Evolutionary conservation across 2,113 vertebrate genomes (phyloP).

Genomic region (Loxodonta africana): DNA sequence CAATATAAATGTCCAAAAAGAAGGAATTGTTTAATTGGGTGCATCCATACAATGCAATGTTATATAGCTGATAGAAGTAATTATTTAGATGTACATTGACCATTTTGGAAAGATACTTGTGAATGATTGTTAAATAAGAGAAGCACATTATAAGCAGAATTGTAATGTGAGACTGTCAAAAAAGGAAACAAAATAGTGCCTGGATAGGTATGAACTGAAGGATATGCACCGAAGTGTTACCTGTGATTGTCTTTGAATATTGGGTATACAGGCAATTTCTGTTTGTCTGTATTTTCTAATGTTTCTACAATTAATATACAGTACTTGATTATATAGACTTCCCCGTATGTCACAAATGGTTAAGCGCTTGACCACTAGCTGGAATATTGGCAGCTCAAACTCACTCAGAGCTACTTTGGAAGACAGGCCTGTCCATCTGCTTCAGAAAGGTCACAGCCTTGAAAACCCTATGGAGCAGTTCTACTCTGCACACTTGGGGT

Average conservation of each 20-base stretch:
- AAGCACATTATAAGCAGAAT: background rate
- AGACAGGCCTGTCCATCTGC: background rate
- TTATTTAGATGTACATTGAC: background rate
- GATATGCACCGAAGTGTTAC: background rate
- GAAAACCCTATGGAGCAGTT: background rate
- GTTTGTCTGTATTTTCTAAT: background rate
- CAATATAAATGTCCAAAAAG: background rate
- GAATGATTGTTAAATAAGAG: background rate
- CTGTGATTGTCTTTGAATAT: conserved; percentile 17
- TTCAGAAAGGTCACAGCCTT: background rate
- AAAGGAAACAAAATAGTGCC: background rate
- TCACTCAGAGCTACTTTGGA: background rate
- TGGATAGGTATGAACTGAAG: background rate
- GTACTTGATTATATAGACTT: background rate
- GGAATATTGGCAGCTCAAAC: background rate
- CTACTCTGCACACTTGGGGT: background rate
- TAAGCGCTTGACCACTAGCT: background rate
- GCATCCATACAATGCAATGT: background rate
- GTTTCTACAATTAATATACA: background rate
- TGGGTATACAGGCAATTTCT: background rate
- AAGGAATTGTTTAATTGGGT: background rate
- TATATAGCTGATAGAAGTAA: background rate
- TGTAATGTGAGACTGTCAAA: background rate
- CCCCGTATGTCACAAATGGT: background rate
- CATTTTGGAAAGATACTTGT: conserved; percentile 48